Conservation (phyloP, 2,113 vertebrate genomes). For the Chaetops frenatus region DNA sequence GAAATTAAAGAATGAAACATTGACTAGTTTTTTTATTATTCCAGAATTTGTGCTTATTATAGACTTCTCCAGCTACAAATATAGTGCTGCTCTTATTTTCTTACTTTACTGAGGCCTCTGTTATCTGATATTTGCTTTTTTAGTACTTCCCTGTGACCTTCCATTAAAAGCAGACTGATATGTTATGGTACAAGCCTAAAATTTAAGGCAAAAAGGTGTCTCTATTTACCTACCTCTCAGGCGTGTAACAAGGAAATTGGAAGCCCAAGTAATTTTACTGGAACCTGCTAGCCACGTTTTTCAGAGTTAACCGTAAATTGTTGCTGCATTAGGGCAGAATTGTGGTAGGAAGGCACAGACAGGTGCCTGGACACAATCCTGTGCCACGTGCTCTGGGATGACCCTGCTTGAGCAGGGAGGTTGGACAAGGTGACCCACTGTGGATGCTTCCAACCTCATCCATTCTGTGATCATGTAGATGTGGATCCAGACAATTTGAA, state of each 20-base stretch:
- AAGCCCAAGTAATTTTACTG: not conserved
- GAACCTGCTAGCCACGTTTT: not conserved
- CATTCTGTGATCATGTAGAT: too few relatives aligned
- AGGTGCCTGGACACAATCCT: not conserved
- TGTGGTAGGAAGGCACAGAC: not conserved
- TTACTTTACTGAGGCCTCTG: not conserved
- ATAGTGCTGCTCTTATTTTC: not conserved
- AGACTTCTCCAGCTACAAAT: not conserved
- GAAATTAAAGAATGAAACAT: not conserved
- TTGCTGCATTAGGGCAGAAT: not conserved
- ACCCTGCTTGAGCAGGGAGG: not conserved
- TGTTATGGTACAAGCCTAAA: not conserved
- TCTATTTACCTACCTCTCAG: not conserved
- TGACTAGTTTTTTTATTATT: not conserved
- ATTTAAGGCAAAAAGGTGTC: not conserved
- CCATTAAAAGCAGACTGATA: not conserved
- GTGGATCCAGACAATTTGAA: not conserved
- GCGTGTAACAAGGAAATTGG: not conserved
- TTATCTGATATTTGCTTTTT: not conserved
- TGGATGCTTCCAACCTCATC: too few relatives aligned
- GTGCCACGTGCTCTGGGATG: too few relatives aligned
- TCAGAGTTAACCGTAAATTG: not conserved
- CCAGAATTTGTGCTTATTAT: not conserved
- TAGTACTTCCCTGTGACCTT: not conserved
- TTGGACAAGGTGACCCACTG: rapidly evolving